Evolutionary conservation across 1,140 invertebrate genomes (phyloP).

Genomic region (Homarus americanus): DNA sequence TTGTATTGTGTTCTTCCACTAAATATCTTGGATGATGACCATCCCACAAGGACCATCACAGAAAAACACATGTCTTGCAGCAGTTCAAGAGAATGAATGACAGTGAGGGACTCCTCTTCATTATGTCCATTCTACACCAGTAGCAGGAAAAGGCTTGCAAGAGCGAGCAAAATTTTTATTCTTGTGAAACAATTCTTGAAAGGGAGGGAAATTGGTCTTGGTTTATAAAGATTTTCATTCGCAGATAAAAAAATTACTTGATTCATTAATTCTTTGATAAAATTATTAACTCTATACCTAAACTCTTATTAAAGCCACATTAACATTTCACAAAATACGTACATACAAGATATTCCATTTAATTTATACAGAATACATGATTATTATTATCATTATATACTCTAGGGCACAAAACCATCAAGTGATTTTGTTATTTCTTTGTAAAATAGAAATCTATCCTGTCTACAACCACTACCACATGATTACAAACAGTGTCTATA

Average conservation of each 20-base stretch:
- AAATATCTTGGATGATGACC: no score
- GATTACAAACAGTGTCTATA: neutral
- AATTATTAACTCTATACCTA: neutral
- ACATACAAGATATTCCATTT: neutral
- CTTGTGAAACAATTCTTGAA: neutral
- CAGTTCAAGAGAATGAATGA: no score
- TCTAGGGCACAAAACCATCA: neutral
- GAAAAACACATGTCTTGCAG: no score
- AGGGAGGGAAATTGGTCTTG: no score
- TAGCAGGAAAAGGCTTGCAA: no score
- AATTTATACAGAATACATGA: neutral
- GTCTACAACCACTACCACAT: neutral
- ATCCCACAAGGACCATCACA: no score
- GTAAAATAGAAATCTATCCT: neutral
- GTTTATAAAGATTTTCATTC: no score
- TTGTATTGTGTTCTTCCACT: no score
- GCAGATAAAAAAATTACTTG: neutral
- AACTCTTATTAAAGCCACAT: neutral
- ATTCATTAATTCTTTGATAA: neutral
- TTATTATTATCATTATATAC: neutral
- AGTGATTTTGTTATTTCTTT: neutral
- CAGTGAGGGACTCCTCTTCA: no score
- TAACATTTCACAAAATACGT: neutral
- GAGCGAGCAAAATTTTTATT: no score
- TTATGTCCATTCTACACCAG: no score